phyloP scores from a whole-genome alignment of 2,888 invertebrate species.

The Heliconius hortense region DNA sequence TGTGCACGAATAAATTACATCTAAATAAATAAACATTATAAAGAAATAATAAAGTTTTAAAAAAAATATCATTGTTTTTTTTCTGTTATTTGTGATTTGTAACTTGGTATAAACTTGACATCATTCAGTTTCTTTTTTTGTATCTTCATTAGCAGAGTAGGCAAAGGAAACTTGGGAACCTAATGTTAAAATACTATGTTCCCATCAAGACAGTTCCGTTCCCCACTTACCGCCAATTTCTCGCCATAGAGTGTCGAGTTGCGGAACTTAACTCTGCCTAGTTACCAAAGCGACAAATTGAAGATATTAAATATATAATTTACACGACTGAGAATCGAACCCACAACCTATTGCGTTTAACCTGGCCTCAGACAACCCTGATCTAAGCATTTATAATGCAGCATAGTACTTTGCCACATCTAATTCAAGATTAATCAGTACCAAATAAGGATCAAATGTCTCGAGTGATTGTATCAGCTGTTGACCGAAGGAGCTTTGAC shows the following conservation, averaged over 20 bases:
- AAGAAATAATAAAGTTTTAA: slow-evolving; percentile 79
- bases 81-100: not conserved
- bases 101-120: not conserved
- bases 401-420: not conserved
- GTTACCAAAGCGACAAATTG: not conserved
- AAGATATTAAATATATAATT: not conserved
- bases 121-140: not conserved
- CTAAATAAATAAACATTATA: slow-evolving; percentile 80
- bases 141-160: not conserved
- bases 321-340: not conserved
- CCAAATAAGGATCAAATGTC: slow-evolving; percentile 1
- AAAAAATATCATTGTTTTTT: slow-evolving; percentile 60
- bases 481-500: slow-evolving; percentile 5
- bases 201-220: too few relatives aligned
- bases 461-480: slow-evolving; percentile 9
- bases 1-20: slow-evolving; percentile 71
- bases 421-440: slow-evolving; percentile 1
- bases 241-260: not conserved
- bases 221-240: not conserved
- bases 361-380: too few relatives aligned
- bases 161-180: not conserved
- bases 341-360: not conserved
- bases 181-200: not conserved
- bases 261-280: not conserved
- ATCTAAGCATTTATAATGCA: not conserved